phyloP scores from a whole-genome alignment of 2,888 invertebrate genomes.

The Trissolcus brochymenae region DNA sequence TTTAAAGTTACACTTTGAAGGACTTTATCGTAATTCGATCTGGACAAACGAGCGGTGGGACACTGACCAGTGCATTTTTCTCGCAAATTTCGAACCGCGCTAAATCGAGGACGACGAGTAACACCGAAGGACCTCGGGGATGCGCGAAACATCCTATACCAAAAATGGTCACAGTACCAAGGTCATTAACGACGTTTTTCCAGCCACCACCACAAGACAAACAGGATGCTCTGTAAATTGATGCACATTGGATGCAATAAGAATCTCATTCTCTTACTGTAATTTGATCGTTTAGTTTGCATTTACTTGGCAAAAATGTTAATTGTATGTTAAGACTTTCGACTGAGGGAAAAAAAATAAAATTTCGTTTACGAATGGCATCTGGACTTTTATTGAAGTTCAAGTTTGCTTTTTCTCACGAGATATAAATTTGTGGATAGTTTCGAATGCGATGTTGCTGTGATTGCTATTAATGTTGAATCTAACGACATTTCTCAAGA shows the following conservation, averaged over 20 bases:
- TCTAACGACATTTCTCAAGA: too few species aligned
- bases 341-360: conserved; percentile 7
- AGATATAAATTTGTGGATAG: too few species aligned
- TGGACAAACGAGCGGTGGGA: conserved; percentile 38
- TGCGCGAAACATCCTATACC: conserved; percentile 36
- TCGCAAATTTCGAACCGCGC: conserved; percentile 37
- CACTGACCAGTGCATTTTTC: conserved; percentile 13
- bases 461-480: too few species aligned
- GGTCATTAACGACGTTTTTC: conserved; percentile 37
- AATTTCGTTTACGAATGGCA: neutral
- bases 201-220: conserved; percentile 4
- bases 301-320: conserved; percentile 27
- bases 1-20: conserved; percentile 27
- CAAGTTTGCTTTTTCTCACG: neutral
- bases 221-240: conserved; percentile 23
- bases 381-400: neutral
- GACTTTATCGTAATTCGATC: conserved; percentile 39
- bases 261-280: conserved; percentile 29
- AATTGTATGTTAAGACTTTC: conserved; percentile 18
- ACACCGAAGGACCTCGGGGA: conserved; percentile 32
- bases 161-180: conserved; percentile 48
- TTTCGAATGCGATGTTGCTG: too few species aligned
- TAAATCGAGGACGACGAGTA: conserved; percentile 46
- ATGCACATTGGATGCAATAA: conserved; percentile 26
- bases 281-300: conserved; percentile 38